These are phyloP conservation scores for Mustelus asterias DNA, from an alignment of 2,113 vertebrate genomes.

Conservation along the genomic window DNA sequence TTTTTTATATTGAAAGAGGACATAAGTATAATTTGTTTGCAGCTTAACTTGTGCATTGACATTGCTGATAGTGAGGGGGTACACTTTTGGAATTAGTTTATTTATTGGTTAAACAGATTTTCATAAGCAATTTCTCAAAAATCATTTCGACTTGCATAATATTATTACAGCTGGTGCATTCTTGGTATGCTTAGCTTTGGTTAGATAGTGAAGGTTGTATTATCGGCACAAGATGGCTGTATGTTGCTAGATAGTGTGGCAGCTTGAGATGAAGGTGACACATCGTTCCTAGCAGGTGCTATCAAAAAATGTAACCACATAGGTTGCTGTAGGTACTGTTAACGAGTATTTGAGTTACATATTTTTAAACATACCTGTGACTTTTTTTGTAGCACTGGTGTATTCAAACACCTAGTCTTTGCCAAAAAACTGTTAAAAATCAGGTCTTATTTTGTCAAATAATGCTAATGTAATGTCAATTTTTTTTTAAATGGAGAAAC, in stretches of 20 bases:
- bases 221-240: neutral
- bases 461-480: neutral
- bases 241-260: neutral
- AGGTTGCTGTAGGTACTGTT: neutral
- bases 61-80: neutral
- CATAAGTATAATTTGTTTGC: neutral
- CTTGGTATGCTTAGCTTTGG: neutral
- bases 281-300: constrained; percentile 51
- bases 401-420: neutral
- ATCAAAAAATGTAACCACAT: constrained; percentile 39
- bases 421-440: neutral
- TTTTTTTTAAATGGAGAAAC: neutral
- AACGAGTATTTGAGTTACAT: neutral
- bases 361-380: neutral
- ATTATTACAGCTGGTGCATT: neutral
- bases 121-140: neutral
- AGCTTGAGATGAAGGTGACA: constrained; percentile 50
- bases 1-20: neutral
- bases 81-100: neutral
- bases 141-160: neutral
- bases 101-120: neutral
- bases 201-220: neutral
- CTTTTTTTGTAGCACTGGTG: neutral
- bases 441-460: neutral
- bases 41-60: neutral